Evolutionary conservation across 2,888 invertebrate genomes (phyloP).

Genomic region (Elmis aenea): DNA sequence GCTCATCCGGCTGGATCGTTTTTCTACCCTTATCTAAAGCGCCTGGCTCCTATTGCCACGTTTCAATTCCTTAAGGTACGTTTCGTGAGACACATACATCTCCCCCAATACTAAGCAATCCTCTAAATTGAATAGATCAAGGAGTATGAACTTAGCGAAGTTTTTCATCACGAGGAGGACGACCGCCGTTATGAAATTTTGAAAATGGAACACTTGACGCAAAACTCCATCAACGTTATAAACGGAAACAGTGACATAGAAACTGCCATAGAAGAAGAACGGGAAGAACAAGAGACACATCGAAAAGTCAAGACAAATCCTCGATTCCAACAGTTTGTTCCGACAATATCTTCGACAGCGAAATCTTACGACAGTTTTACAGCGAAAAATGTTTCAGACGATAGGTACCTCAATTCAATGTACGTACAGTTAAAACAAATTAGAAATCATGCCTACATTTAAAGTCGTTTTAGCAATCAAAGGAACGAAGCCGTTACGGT

Average conservation of each 20-base stretch:
- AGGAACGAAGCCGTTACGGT: conserved; percentile 38
- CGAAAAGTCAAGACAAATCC: conserved; percentile 28
- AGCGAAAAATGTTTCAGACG: conserved; percentile 25
- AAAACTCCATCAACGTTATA: conserved; percentile 57
- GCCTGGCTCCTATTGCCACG: conserved; percentile 84
- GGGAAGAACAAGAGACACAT: conserved; percentile 59
- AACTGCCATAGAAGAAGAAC: conserved; percentile 74
- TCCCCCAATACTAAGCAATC: conserved; percentile 6
- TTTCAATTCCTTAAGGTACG: conserved; percentile 85
- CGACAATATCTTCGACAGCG: conserved; percentile 23
- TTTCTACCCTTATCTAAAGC: conserved; percentile 84
- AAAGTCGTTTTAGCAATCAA: conserved; percentile 34
- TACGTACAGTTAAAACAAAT: no score
- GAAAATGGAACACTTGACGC: conserved; percentile 54
- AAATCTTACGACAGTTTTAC: conserved; percentile 15
- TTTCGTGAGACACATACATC: no score
- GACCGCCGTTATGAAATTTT: conserved; percentile 71
- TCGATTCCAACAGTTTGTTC: conserved; percentile 33
- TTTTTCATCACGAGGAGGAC: conserved; percentile 78
- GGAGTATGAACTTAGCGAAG: conserved; percentile 83
- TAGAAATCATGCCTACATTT: no score
- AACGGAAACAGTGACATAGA: conserved; percentile 67
- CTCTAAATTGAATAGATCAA: conserved; percentile 62
- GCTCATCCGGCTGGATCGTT: conserved; percentile 92
- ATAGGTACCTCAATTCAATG: conserved; percentile 40